Evolutionary conservation across 2,888 invertebrate species (phyloP).

Genomic region (Ferrisia virgata): DNA sequence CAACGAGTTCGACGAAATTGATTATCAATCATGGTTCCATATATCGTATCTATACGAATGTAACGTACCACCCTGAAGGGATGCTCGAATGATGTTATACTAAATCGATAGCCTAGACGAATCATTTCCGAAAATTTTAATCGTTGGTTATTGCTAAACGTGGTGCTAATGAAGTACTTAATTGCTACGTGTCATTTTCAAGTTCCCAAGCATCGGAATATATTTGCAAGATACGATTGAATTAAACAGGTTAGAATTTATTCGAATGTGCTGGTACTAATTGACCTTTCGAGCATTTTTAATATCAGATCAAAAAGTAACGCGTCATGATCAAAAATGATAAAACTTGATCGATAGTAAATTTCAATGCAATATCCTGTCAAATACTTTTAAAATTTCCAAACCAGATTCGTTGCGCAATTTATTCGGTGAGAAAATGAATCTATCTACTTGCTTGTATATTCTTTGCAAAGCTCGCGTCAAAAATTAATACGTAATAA

Average conservation of each 20-base stretch:
- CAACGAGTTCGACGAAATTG: conserved; percentile 5
- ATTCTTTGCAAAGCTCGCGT: no score
- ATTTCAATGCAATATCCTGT: no score
- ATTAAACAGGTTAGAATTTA: background rate
- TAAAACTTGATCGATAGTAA: no score
- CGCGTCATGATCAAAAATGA: no score
- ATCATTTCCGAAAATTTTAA: background rate
- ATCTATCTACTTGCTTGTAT: no score
- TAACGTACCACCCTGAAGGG: background rate
- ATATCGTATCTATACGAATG: no score
- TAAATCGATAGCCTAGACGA: background rate
- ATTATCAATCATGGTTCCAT: background rate
- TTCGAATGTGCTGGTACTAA: background rate
- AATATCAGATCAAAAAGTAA: no score
- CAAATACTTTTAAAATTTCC: no score
- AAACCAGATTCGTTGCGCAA: no score
- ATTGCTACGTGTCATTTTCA: background rate
- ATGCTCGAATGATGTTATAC: background rate
- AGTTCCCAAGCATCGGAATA: background rate
- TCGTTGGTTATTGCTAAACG: background rate
- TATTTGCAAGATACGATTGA: background rate
- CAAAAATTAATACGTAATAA: no score
- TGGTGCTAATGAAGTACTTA: background rate
- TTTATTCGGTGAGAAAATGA: no score
- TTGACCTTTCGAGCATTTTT: no score